These are phyloP conservation scores for Ferrisia virgata DNA, from an alignment of 2,888 invertebrate genomes.

Conservation along the genomic window DNA sequence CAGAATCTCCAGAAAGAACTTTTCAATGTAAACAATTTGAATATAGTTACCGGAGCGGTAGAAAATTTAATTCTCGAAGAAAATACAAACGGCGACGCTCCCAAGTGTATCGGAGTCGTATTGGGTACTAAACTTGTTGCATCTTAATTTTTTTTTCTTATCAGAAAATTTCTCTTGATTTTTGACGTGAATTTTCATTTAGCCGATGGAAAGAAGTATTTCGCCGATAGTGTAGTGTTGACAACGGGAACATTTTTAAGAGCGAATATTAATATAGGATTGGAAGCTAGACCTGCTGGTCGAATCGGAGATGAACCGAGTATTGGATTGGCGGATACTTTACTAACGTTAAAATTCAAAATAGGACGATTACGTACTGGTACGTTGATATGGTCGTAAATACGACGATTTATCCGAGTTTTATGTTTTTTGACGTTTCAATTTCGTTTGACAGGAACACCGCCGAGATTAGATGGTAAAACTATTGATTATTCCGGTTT, in stretches of 20 bases:
- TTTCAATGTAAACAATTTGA: constrained; percentile 63
- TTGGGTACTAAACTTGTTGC: constrained; percentile 53
- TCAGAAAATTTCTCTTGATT: neutral
- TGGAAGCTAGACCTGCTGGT: constrained; percentile 72
- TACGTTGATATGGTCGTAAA: constrained; percentile 49
- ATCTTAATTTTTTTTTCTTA: neutral
- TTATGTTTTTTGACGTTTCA: neutral
- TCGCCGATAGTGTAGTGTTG: constrained; percentile 68
- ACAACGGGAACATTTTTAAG: constrained; percentile 87
- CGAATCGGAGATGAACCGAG: constrained; percentile 76
- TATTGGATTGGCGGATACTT: constrained; percentile 70
- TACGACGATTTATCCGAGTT: neutral
- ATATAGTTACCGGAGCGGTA: constrained; percentile 68
- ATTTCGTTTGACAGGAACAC: constrained; percentile 63
- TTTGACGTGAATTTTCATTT: no score
- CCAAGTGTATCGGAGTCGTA: constrained; percentile 58
- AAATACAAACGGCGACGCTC: constrained; percentile 49
- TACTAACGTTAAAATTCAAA: constrained; percentile 67
- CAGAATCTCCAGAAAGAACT: constrained; percentile 70
- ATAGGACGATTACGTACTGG: constrained; percentile 82
- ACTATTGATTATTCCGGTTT: constrained; percentile 67
- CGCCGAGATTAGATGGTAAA: constrained; percentile 68
- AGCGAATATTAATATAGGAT: constrained; percentile 79
- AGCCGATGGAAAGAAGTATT: constrained; percentile 61
- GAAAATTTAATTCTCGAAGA: constrained; percentile 70